Evolutionary conservation across 2,888 invertebrate species (phyloP).

Genomic region (Acleris emargana): DNA sequence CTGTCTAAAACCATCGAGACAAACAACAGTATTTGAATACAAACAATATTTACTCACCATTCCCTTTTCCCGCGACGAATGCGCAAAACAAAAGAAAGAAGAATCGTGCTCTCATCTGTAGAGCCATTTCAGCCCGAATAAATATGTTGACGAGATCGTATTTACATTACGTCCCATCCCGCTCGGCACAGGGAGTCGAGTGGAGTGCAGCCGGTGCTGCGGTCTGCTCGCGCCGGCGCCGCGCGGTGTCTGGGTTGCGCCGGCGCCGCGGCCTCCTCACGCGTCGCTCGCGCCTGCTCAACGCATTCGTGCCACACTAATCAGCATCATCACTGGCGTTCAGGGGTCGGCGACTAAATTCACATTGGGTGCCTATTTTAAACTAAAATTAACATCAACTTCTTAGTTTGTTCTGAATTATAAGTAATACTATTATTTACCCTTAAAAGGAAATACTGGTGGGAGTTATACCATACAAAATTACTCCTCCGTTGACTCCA

Average conservation of each 20-base stretch:
- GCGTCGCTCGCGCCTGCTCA: constrained; percentile 58
- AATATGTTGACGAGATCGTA: constrained; percentile 60
- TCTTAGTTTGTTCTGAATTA: too few species aligned
- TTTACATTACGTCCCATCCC: constrained; percentile 75
- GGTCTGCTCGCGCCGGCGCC: constrained; percentile 40
- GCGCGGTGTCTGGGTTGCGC: constrained; percentile 21
- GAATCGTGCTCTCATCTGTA: constrained; percentile 62
- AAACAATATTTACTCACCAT: constrained; percentile 72
- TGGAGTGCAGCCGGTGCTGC: constrained; percentile 17
- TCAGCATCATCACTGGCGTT: constrained; percentile 63
- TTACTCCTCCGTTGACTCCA: not conserved
- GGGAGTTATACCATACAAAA: not conserved
- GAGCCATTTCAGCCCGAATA: constrained; percentile 74
- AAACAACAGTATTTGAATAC: constrained; percentile 50
- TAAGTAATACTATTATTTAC: too few species aligned
- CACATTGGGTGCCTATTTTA: too few species aligned
- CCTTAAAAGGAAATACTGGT: too few species aligned
- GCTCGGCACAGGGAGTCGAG: constrained; percentile 49
- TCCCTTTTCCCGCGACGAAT: constrained; percentile 58
- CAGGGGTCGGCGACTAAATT: constrained; percentile 50
- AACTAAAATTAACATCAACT: too few species aligned
- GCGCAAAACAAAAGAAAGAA: constrained; percentile 70
- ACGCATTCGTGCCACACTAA: constrained; percentile 76
- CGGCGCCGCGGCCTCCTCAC: constrained; percentile 46
- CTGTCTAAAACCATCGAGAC: constrained; percentile 46